phyloP scores from a whole-genome alignment of 2,113 vertebrate genomes.

The Odontesthes bonariensis region DNA sequence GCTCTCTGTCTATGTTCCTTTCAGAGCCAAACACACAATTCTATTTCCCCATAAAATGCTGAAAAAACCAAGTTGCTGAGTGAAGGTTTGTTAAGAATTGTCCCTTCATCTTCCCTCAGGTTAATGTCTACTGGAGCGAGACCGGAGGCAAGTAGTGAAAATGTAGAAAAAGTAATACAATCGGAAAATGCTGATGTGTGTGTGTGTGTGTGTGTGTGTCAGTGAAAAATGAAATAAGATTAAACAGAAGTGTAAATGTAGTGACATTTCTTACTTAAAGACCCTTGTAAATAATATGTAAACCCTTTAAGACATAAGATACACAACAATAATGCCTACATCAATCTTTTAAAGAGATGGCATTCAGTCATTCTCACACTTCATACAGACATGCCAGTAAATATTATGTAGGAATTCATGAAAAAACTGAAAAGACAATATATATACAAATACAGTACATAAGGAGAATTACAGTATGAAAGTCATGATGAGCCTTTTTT shows the following conservation, averaged over 20 bases:
- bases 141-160: conserved; percentile 55
- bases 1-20: conserved; percentile 51
- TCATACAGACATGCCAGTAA: too few species aligned
- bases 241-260: conserved; percentile 11
- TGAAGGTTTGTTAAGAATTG: conserved; percentile 54
- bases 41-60: conserved; percentile 51
- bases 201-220: neutral
- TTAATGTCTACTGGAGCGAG: conserved; percentile 65
- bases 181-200: conserved; percentile 28
- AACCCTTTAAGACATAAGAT: conserved; percentile 17
- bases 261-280: neutral
- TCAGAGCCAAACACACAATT: conserved; percentile 63
- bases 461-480: too few species aligned
- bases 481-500: too few species aligned
- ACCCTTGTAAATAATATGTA: conserved; percentile 28
- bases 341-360: too few species aligned
- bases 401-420: too few species aligned
- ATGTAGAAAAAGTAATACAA: conserved; percentile 54
- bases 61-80: conserved; percentile 49
- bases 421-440: too few species aligned
- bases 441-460: too few species aligned
- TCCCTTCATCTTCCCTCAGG: conserved; percentile 63
- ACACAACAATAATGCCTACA: too few species aligned
- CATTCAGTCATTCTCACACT: too few species aligned
- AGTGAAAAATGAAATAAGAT: conserved; percentile 4